Percentiles rank a stretch among this genome's conserved stretches.
These are phyloP conservation scores for Synanceia verrucosa DNA, from an alignment of 2,797 vertebrate genomes.

Conservation along the genomic window DNA sequence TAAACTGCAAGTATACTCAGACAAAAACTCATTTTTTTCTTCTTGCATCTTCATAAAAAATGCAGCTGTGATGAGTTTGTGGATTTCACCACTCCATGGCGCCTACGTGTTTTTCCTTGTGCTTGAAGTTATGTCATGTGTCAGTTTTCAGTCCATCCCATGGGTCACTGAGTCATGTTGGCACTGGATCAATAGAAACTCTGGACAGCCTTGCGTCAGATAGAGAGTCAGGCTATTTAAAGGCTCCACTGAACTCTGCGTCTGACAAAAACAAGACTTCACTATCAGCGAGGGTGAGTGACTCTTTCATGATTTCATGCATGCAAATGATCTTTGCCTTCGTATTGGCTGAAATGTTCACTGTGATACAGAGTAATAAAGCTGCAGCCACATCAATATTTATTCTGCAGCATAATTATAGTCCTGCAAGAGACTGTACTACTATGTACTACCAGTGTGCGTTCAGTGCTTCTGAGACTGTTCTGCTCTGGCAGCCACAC, in stretches of 20 bases:
- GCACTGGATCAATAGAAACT: no score
- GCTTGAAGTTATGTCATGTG: no score
- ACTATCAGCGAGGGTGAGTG: not conserved
- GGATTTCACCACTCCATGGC: no score
- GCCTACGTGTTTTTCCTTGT: no score
- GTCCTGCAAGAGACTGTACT: not conserved
- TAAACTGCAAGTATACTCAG: not conserved
- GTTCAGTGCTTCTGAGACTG: no score
- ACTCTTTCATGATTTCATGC: no score
- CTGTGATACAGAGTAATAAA: not conserved
- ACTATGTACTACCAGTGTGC: no score
- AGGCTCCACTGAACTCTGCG: rapidly evolving
- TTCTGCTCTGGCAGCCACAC: no score
- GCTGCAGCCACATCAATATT: not conserved
- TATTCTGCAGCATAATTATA: not conserved
- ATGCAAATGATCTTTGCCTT: not conserved
- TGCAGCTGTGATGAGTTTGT: not conserved
- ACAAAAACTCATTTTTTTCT: not conserved
- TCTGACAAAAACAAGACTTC: not conserved
- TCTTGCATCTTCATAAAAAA: not conserved
- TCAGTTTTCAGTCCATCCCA: not conserved
- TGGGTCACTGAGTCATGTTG: not conserved
- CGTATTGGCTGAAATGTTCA: no score
- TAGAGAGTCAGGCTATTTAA: not conserved
- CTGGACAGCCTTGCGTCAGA: not conserved